Evolutionary conservation across 2,113 vertebrate genomes (phyloP).

Genomic region (Willisornis vidua): DNA sequence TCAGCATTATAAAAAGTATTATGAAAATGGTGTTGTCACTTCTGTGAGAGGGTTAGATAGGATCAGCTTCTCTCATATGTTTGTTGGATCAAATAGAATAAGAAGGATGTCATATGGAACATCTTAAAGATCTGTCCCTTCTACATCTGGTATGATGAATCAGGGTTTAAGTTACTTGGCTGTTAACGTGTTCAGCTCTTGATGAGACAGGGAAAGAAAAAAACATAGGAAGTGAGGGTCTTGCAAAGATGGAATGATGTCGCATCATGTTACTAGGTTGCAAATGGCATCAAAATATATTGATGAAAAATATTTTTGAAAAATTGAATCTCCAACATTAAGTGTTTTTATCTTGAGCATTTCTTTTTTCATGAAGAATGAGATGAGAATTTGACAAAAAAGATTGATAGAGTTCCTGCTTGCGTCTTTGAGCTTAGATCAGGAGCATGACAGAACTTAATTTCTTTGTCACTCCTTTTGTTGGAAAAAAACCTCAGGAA

Average conservation of each 20-base stretch:
- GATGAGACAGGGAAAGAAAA: background rate
- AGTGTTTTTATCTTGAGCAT: background rate
- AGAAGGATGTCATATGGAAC: background rate
- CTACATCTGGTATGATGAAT: background rate
- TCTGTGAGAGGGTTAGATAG: background rate
- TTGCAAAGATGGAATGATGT: background rate
- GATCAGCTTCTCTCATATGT: background rate
- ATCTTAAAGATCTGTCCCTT: background rate
- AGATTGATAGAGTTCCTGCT: background rate
- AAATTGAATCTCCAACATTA: background rate
- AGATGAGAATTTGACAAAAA: background rate
- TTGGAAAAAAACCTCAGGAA: background rate
- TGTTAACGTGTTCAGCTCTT: background rate
- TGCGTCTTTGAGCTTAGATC: background rate
- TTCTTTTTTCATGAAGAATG: background rate
- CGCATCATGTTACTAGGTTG: background rate
- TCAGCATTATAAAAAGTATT: background rate
- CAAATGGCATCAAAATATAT: background rate
- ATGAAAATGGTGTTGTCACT: background rate
- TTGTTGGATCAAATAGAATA: background rate
- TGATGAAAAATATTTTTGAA: background rate
- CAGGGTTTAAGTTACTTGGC: background rate
- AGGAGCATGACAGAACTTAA: background rate
- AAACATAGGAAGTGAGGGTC: background rate
- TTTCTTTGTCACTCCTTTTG: background rate